Evolutionary conservation across 2,888 invertebrate genomes (phyloP), one percentile per base, ranked within the genome.

Genomic region (Rhagonycha lutea): DNA sequence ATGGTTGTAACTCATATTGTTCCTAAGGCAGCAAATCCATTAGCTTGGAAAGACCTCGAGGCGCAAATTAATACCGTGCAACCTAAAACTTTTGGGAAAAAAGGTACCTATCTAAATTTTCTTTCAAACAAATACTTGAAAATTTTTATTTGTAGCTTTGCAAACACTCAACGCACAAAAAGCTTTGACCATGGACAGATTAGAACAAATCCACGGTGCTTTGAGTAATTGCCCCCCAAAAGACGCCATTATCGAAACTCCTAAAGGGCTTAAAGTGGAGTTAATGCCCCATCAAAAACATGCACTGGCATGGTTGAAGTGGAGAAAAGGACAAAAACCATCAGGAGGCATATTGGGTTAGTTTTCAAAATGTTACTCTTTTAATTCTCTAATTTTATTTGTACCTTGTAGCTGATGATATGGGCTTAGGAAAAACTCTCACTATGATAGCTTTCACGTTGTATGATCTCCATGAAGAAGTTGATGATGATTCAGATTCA

Each of bases 311-410:
- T 98, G 98, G 98, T 89, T 98, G 83, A 84, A 90, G 18, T 98
- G 97, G 97, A 89, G 98, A 18, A 98, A 98, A 88, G 89, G 89
- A n/a, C 95, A 96, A 86, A 93, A 92, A 70, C 95, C 96, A 0
- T 88, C 92, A 47, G 97, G 97, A 0, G 98, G 98, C 12, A 95
- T 98, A 81, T 89, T 98, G 69, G 96, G 95, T 91, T 89, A 80
- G 14, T 4, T 67, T 12, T 23, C 14, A 70, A 11, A 70, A 28
- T 26, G n/a, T 24, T 2, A 7, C 2, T 47, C n/a, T n/a, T 12
- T n/a, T n/a, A n/a, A n/a, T 14, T 62, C 23, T 61, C 12, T 12
- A 65, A 32, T 14, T 26, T 32, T 32, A 71, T 71, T 71, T 72
- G 4, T 72, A 29, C 5, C 75, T 83, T 83, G 10, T 82, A 90